Base-by-base conservation (phyloP, 2,888 invertebrate species). In the Spatulosminthurus flaviceps region DNA sequence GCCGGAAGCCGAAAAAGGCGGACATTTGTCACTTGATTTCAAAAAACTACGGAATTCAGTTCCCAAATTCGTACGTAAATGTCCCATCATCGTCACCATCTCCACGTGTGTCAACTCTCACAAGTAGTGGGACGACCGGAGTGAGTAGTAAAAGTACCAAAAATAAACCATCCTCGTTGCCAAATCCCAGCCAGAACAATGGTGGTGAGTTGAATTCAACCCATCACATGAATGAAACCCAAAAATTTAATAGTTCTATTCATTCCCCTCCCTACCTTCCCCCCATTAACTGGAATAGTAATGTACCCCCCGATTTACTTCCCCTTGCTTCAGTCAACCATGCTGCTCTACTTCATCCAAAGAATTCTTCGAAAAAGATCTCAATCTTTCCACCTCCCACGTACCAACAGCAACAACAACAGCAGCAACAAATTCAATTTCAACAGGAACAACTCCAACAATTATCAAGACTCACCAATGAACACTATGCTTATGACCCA, bases 21-120 rank as follows among this genome's bases (percentile, higher is more conserved):
- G 95, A 95, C 86, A 96, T 96, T 83, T 95, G 95, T 84, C 95
- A 95, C 86, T 89, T 95, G 66, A 95, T 95, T 84, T 95, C 95
- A 86, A 95, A 95, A 87, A 95, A 95, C 87, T 95, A 95, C 87
- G 95, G 95, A 1, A 95, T 85, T 70, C 83, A 84, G 13, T 85
- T 85, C 74, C 85, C 85, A 19, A 79, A 79, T 71, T 82, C 84
- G 2, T 83, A 84, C 74, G 81, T 81, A 1, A 84, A 82, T 74
- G 69, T 76, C n/a, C 82, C 81, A 28, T 74, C 80, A 71, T 81
- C 81, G 34, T 79, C 81, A 72, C 81, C 80, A 61, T 43, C 79
- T 79, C 66, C 77, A 26, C 77, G 43, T 67, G 43, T 70, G 11
- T 19, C 69, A 28, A 24, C 67, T 29, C 22, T 43, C 5, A n/a